These are phyloP conservation scores for Plusia festucae DNA, from an alignment of 2,888 invertebrate genomes.

Conservation along the genomic window DNA sequence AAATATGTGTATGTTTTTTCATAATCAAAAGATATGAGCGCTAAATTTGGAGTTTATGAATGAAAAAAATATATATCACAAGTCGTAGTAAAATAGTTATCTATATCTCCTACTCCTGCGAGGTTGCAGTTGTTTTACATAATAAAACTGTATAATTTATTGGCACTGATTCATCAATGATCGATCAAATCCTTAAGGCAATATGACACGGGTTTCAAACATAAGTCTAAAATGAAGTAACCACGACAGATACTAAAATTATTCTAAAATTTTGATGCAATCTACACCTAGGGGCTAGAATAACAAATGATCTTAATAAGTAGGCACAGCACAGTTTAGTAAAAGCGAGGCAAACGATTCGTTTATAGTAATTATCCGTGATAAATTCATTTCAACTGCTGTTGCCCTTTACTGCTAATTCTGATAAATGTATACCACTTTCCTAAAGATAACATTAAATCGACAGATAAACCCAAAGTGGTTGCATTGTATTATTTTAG, in stretches of 20 bases:
- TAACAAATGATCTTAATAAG: neutral
- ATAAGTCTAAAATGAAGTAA: too few relatives aligned
- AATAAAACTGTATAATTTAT: too few relatives aligned
- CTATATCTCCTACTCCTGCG: too few relatives aligned
- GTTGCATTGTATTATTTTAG: neutral
- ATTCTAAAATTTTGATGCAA: neutral
- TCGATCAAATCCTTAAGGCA: too few relatives aligned
- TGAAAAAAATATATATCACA: too few relatives aligned
- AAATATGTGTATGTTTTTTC: too few relatives aligned
- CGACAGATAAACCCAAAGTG: neutral
- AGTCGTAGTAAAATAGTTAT: too few relatives aligned
- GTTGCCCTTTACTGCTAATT: neutral
- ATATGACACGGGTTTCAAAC: too few relatives aligned
- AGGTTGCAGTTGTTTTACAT: too few relatives aligned
- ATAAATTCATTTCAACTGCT: constrained; percentile 4
- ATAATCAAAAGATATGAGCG: too few relatives aligned
- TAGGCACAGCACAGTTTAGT: constrained; percentile 1
- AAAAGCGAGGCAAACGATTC: neutral
- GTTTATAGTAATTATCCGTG: neutral
- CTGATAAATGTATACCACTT: constrained; percentile 1
- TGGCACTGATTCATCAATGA: too few relatives aligned
- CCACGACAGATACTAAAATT: neutral
- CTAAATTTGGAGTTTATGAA: too few relatives aligned
- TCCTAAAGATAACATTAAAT: neutral
- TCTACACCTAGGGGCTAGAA: neutral